These are phyloP conservation scores for Acholoe squamosa DNA, from an alignment of 2,888 invertebrate genomes.

Conservation along the genomic window DNA sequence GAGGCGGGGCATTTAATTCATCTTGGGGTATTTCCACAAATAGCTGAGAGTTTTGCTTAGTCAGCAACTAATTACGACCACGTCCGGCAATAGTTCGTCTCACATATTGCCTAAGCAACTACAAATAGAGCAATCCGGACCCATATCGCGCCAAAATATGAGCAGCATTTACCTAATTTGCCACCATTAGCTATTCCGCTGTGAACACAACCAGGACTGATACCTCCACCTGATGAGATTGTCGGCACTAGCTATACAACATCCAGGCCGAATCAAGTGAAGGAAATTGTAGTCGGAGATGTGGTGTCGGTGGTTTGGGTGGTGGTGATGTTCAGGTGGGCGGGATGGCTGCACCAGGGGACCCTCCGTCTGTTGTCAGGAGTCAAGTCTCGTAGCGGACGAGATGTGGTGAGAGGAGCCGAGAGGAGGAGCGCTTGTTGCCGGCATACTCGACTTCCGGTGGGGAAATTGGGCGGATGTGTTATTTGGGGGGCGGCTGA, in stretches of 20 bases:
- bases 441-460: constrained; percentile 22
- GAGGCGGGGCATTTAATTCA: no score
- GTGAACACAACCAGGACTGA: neutral
- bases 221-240: constrained; percentile 24
- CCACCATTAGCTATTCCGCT: no score
- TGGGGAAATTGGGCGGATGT: constrained; percentile 51
- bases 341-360: neutral
- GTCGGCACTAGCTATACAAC: neutral
- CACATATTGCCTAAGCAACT: no score
- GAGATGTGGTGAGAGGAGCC: neutral
- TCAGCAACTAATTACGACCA: no score
- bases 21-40: no score
- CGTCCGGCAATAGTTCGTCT: no score
- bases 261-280: neutral
- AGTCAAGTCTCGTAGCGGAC: constrained; percentile 42
- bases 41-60: no score
- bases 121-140: no score
- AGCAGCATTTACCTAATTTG: no score
- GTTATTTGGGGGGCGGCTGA: constrained; percentile 21
- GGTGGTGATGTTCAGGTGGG: neutral
- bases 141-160: no score
- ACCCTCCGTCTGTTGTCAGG: neutral
- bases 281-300: constrained; percentile 32
- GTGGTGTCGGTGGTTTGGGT: neutral
- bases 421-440: constrained; percentile 37